Conservation (phyloP, 2,113 vertebrate species). For the Phalacrocorax aristotelis region DNA sequence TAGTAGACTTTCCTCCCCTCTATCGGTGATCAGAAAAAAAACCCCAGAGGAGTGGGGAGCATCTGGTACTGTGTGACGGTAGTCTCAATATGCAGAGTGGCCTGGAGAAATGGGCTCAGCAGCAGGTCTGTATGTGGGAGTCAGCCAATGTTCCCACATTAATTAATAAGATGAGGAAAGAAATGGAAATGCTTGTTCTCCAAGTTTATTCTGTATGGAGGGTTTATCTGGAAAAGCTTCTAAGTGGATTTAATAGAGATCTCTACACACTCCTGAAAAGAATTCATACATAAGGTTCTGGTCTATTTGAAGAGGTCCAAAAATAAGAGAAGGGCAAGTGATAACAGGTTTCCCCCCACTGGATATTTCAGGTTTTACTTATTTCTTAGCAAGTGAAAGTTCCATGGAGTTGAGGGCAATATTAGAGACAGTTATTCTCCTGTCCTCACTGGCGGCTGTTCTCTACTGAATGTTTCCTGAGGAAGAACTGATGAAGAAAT, state of each 20-base stretch:
- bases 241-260: neutral
- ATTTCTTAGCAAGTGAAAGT: neutral
- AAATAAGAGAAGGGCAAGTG: neutral
- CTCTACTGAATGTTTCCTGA: neutral
- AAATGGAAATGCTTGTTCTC: neutral
- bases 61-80: neutral
- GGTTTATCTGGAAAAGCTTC: slow-evolving; percentile 8
- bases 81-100: neutral
- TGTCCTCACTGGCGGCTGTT: fast-evolving
- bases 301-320: neutral
- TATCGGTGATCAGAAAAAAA: neutral
- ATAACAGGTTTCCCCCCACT: neutral
- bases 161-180: slow-evolving; percentile 26
- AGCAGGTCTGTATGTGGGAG: neutral
- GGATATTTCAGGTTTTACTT: neutral
- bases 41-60: neutral
- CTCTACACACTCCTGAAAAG: neutral
- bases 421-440: neutral
- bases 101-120: neutral
- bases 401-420: neutral
- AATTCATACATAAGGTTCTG: neutral
- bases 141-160: neutral
- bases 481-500: neutral
- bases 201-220: neutral
- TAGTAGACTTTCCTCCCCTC: neutral